A percentile compares a stretch with the other conserved stretches of the same genome.
Conservation (phyloP, 2,113 vertebrate species). For the Aegithalos caudatus region DNA sequence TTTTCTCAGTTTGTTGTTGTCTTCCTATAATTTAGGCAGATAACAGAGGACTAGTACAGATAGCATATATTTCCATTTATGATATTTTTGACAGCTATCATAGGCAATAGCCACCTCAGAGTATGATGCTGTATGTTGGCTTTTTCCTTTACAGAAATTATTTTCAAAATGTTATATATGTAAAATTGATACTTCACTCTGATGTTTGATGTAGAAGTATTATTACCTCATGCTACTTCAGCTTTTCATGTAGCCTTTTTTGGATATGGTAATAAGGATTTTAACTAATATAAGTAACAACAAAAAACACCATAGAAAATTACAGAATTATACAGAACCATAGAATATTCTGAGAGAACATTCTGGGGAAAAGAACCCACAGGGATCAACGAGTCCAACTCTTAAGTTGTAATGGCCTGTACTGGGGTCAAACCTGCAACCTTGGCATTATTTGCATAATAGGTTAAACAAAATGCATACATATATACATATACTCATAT, state of each 20-base stretch:
- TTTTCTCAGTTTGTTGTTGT: background rate
- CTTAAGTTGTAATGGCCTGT: background rate
- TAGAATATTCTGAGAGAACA: background rate
- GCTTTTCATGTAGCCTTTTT: background rate
- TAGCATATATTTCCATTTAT: background rate
- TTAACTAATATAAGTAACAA: background rate
- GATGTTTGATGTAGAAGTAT: background rate
- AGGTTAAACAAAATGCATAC: background rate
- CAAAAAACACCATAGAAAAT: background rate
- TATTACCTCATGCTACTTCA: background rate
- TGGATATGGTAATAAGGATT: background rate
- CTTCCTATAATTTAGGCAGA: background rate
- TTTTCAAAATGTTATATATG: background rate
- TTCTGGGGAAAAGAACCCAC: background rate
- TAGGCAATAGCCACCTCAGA: background rate
- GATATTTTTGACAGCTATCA: background rate
- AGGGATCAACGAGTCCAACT: accelerated
- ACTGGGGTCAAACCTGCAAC: background rate
- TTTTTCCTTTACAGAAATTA: background rate
- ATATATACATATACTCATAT: background rate
- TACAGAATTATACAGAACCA: background rate
- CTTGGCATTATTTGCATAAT: background rate
- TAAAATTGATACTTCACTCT: background rate
- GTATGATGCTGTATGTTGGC: background rate
- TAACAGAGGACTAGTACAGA: background rate